A percentile compares a stretch with the other conserved stretches of the same genome.
phyloP scores from a whole-genome alignment of 53 echinoderm and acorn worm genomes.

The Holothuria leucospilota region DNA sequence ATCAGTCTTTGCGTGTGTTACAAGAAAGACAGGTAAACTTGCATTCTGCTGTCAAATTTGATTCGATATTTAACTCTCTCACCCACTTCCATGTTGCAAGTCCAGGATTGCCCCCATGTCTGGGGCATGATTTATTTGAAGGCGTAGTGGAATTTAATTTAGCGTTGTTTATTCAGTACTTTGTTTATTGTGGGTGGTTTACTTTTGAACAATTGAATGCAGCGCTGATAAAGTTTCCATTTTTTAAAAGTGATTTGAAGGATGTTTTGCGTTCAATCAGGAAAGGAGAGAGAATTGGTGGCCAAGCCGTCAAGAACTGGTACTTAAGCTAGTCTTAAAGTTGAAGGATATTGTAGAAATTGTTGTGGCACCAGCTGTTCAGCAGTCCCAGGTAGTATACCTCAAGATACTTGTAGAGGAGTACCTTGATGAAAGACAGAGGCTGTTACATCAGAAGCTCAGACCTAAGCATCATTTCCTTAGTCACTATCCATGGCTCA shows the following conservation, averaged over 20 bases:
- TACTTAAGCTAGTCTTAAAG: slow-evolving; percentile 63
- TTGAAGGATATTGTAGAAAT: slow-evolving; percentile 71
- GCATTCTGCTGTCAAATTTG: slow-evolving; percentile 66
- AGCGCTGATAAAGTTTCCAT: slow-evolving; percentile 53
- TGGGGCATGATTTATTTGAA: slow-evolving; percentile 79
- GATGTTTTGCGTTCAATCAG: slow-evolving; percentile 28
- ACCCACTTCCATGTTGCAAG: slow-evolving; percentile 68
- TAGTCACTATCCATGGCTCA: slow-evolving; percentile 37
- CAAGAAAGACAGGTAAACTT: slow-evolving; percentile 13
- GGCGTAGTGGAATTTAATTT: slow-evolving; percentile 71
- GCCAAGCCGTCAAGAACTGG: slow-evolving; percentile 77
- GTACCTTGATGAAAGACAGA: slow-evolving; percentile 59
- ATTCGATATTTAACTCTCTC: slow-evolving; percentile 71
- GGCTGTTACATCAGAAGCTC: slow-evolving; percentile 58
- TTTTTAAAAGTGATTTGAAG: slow-evolving; percentile 52
- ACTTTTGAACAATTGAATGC: slow-evolving; percentile 61
- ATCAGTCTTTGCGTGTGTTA: slow-evolving; percentile 25
- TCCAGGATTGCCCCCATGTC: slow-evolving; percentile 73
- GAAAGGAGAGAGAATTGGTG: slow-evolving; percentile 68
- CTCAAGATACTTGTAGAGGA: slow-evolving; percentile 67
- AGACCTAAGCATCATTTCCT: slow-evolving; percentile 75
- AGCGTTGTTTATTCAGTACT: slow-evolving; percentile 66
- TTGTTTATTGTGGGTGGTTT: slow-evolving; percentile 69
- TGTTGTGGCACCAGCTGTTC: slow-evolving; percentile 63
- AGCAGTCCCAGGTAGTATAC: slow-evolving; percentile 55